Evolutionary conservation across 1,140 invertebrate genomes (phyloP).

Genomic region (Drosophila pseudoananassae): DNA sequence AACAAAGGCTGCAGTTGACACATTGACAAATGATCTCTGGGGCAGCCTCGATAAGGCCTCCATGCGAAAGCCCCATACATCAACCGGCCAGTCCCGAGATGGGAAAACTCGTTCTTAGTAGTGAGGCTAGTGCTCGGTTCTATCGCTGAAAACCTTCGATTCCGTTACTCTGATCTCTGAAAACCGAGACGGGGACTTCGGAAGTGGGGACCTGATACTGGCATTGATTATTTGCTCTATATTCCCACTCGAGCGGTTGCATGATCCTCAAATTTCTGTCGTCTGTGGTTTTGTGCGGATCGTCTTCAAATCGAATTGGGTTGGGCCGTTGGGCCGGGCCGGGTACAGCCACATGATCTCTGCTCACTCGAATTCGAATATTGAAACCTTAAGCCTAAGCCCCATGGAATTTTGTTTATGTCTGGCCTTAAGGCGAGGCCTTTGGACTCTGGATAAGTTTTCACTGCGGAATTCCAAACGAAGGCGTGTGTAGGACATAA

Average conservation of each 20-base stretch:
- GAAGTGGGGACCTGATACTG: constrained; percentile 48
- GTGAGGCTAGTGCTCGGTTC: constrained; percentile 44
- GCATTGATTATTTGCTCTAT: constrained; percentile 66
- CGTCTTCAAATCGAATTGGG: constrained; percentile 10
- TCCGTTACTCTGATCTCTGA: constrained; percentile 44
- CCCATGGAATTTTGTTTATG: constrained; percentile 46
- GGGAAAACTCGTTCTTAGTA: constrained; percentile 13
- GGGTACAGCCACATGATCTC: constrained; percentile 30
- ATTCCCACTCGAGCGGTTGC: constrained; percentile 58
- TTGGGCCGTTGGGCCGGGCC: constrained; percentile 14
- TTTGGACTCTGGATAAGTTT: neutral
- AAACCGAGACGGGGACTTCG: constrained; percentile 23
- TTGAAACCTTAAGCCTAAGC: constrained; percentile 13
- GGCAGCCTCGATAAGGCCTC: constrained; percentile 55
- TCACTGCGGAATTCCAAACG: constrained; percentile 15
- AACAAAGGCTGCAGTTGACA: constrained; percentile 56
- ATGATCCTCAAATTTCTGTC: constrained; percentile 47
- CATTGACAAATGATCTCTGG: constrained; percentile 72
- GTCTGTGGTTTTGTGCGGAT: constrained; percentile 50
- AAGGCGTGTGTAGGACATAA: constrained; percentile 54
- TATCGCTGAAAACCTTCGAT: constrained; percentile 41
- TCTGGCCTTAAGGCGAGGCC: constrained; percentile 38
- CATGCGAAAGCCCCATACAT: constrained; percentile 50
- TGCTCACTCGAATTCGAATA: neutral
- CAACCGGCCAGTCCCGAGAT: constrained; percentile 27